Base-by-base conservation (phyloP, 2,113 vertebrate species). In the Rhadina sibilatrix region DNA sequence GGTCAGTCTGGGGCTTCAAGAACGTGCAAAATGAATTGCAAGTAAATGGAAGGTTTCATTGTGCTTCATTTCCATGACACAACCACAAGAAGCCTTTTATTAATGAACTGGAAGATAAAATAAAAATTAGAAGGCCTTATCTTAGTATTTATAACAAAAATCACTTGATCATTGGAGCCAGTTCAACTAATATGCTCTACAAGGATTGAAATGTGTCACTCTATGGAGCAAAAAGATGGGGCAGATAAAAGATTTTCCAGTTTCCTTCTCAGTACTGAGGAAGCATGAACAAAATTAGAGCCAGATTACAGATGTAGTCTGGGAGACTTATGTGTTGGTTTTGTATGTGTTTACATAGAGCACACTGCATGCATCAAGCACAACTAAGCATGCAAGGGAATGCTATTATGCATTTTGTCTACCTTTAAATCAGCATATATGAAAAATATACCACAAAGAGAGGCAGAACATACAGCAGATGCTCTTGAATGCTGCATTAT, bases 221-320 rank as follows among this genome's bases (percentile, higher is more conserved):
- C 2, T 50, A 90, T 61, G 81, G 97, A 89, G 54, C 66, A 96
- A 97, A 97, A 96, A 96, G 88, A 97, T 96, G 92, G 84, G 77
- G 83, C 52, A 82, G 65, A 85, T 93, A 71, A 96, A 86, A 95
- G 88, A 83, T 93, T 97, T 97, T 95, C 96, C 83, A 76, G 44
- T 96, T 97, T 87, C 91, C 65, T 59, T 89, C 71, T 83, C 65
- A 89, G 83, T 93, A 91, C 44, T 70, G 70, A 87, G 77, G 57
- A 95, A 96, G 61, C 11, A 61, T 52, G 44, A 47, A 68, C 80
- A 81, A 76, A 83, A 80, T 82, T 52, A 81, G 52, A 85, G n/a
- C 25, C 49, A 63, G 31, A 19, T 12, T 80, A 15, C 89, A 94
- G 66, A 21, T 22, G 20, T 47, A 47, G 20, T 21, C 46, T 47